Conservation (phyloP, 2,888 invertebrate genomes). For the Archips xylosteana region DNA sequence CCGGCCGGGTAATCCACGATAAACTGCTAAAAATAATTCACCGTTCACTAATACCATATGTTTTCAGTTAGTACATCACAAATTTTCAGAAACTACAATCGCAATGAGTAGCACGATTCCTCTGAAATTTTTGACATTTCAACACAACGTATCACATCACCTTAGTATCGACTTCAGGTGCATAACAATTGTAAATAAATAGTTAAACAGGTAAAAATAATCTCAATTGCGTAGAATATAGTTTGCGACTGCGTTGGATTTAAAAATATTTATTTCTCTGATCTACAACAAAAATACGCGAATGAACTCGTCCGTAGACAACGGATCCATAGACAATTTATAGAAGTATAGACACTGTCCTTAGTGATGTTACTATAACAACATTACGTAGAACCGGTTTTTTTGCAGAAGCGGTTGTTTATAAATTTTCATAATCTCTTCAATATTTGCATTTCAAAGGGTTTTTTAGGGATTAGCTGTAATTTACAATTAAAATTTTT, state of each 20-base stretch:
- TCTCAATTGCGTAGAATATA: conserved; percentile 14
- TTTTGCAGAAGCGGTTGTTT: not conserved
- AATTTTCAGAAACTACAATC: conserved; percentile 65
- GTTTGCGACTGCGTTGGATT: conserved; percentile 4
- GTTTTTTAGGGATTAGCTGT: no score
- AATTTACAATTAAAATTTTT: no score
- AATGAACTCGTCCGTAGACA: conserved; percentile 15
- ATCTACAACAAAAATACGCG: conserved; percentile 26
- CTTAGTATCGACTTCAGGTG: not conserved
- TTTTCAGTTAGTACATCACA: conserved; percentile 62
- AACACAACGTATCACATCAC: conserved; percentile 58
- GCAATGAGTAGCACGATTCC: conserved; percentile 75
- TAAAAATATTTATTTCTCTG: conserved; percentile 23
- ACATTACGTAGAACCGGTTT: conserved; percentile 7
- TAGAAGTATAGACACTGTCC: not conserved
- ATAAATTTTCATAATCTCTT: no score
- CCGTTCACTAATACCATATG: conserved; percentile 55
- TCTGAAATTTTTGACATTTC: conserved; percentile 82
- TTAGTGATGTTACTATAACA: not conserved
- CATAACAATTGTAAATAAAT: conserved; percentile 15
- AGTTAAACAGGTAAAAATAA: conserved; percentile 14
- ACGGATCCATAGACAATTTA: conserved; percentile 27
- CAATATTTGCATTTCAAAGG: no score
- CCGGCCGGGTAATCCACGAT: conserved; percentile 14
- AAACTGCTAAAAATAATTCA: conserved; percentile 29